Evolutionary conservation across 2,797 vertebrate species (phyloP).

Genomic region (Periparus ater): DNA sequence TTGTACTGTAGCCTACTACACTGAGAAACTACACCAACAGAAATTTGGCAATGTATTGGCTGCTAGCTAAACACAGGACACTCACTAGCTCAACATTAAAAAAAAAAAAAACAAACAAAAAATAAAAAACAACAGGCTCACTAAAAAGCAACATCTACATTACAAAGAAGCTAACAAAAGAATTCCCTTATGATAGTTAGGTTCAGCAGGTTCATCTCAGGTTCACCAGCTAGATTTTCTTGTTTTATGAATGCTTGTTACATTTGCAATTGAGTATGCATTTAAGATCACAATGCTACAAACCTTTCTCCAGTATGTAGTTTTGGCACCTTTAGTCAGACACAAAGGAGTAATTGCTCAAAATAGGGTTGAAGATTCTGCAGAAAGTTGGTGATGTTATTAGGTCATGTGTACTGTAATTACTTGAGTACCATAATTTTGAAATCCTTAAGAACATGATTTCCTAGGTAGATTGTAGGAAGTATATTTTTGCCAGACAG

Average conservation of each 20-base stretch:
- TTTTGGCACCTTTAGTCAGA: slow-evolving; percentile 26
- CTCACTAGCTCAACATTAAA: slow-evolving; percentile 25
- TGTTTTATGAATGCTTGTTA: neutral
- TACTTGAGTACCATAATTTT: slow-evolving; percentile 13
- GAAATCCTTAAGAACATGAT: slow-evolving; percentile 2
- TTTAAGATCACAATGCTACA: slow-evolving; percentile 33
- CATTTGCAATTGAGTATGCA: slow-evolving; percentile 1
- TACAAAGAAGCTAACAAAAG: slow-evolving; percentile 55
- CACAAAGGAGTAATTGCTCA: neutral
- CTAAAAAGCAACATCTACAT: slow-evolving; percentile 50
- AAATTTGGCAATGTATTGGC: slow-evolving; percentile 24
- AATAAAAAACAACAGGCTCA: neutral
- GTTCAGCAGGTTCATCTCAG: slow-evolving; percentile 60
- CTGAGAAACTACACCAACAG: slow-evolving; percentile 53
- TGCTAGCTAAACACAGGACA: slow-evolving; percentile 49
- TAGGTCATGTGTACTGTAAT: slow-evolving; percentile 11
- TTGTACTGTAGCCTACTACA: slow-evolving; percentile 52
- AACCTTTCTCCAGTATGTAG: slow-evolving; percentile 27
- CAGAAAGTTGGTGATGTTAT: slow-evolving; percentile 1
- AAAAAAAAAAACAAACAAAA: neutral
- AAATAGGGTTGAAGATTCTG: slow-evolving; percentile 21
- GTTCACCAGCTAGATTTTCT: slow-evolving; percentile 56
- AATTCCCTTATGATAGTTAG: slow-evolving; percentile 51
- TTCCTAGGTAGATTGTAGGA: slow-evolving; percentile 28
- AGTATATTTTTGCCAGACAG: neutral